Base-by-base conservation (phyloP, 2,113 vertebrate species). In the Scartelaos histophorus region DNA sequence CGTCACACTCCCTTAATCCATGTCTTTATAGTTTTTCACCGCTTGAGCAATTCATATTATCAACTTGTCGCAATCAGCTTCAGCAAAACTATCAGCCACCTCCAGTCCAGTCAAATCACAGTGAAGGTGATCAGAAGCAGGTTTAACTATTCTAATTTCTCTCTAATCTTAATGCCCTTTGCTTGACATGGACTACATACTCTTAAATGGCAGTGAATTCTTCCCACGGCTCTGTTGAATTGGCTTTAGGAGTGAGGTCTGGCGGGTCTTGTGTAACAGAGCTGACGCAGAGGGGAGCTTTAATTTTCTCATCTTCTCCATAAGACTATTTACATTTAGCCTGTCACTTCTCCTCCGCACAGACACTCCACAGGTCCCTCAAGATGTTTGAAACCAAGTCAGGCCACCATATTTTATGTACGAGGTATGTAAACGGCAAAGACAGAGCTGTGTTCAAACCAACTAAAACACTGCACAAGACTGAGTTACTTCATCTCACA, bases 331-430 rank as follows among this genome's bases (percentile, higher is more conserved):
- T 53, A 51, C 45, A 54, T 53, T 78, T 51, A 34, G 19, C 19
- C 5, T 58, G 46, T 58, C 57, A 49, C 51, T 62, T 72, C 16
- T 29, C 67, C 1, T 13, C 67, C 47, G 16, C 22, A 22, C 17
- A 62, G 35, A 69, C 47, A 67, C 57, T 70, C 51, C 70, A 62
- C 17, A 73, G 29, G 69, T 67, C 74, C 49, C 7, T 35, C 12
- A 6, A 43, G 6, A 66, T 22, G 69, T 73, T 75, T 46, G 7
- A 70, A 70, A 75, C 53, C 17, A 74, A 78, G 61, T 70, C 34
- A 77, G 51, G 34, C 56, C 77, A 80, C 71, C 25, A 65, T 65
- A 25, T 85, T 85, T 82, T 84, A 79, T 19, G 61, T 73, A 82
- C 69, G 58, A 86, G 5, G 13, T 58, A 83, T 11, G 0, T 17